Evolutionary conservation across 2,888 invertebrate genomes (phyloP).

Genomic region (Nomada hirtipes): DNA sequence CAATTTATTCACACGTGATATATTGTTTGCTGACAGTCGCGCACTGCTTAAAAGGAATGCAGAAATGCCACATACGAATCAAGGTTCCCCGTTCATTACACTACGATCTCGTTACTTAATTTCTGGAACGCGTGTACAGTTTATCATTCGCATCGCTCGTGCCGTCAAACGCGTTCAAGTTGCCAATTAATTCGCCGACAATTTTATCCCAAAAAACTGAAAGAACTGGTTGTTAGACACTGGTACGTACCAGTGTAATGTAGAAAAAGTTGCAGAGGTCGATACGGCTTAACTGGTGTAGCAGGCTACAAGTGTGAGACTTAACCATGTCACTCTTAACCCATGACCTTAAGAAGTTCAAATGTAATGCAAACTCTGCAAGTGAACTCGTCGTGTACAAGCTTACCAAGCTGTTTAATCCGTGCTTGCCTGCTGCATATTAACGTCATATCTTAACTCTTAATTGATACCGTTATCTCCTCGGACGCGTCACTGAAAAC

Average conservation of each 20-base stretch:
- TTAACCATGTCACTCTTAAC: slow-evolving; percentile 7
- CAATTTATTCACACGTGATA: slow-evolving; percentile 17
- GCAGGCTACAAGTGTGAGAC: slow-evolving; percentile 34
- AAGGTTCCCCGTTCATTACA: not conserved
- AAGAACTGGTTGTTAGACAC: not conserved
- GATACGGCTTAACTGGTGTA: slow-evolving; percentile 26
- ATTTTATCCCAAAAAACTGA: not conserved
- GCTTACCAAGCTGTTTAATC: slow-evolving; percentile 23
- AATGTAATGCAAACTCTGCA: not conserved
- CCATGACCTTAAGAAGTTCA: slow-evolving; percentile 18
- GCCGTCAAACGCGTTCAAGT: not conserved
- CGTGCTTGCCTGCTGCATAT: slow-evolving; percentile 4
- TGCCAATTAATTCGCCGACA: not conserved
- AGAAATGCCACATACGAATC: not conserved
- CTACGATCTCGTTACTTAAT: slow-evolving; percentile 5
- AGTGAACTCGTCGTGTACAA: not conserved
- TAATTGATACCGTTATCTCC: slow-evolving; percentile 51
- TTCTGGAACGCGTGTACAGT: not conserved
- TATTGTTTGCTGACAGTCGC: not conserved
- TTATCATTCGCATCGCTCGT: not conserved
- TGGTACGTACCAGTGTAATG: not conserved
- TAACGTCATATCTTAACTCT: slow-evolving; percentile 47
- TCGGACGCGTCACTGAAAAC: not conserved
- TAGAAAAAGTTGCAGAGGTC: not conserved
- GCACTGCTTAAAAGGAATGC: not conserved